Base-by-base conservation (phyloP, 2,113 vertebrate genomes). In the Lipotes vexillifer region DNA sequence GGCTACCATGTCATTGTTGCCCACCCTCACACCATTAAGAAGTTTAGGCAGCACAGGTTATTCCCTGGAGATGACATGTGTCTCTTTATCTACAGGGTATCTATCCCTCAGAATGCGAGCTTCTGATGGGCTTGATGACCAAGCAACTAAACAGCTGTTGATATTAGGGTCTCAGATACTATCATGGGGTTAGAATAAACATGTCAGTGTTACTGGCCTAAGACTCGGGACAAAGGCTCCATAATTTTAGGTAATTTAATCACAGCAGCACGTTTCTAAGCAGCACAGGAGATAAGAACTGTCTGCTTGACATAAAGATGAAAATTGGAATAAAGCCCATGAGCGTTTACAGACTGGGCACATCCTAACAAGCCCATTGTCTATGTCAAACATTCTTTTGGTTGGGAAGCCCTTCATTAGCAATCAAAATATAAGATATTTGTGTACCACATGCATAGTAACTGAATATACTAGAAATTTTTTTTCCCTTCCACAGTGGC, bases 361-460 rank as follows among this genome's bases (percentile, higher is more conserved):
- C 3, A 38, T 69, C 5, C 31, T 41, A 57, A 25, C 9, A 74
- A 71, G 77, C 46, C 33, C 33, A 61, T 5, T 65, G 63, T 66
- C 61, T 44, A 18, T 13, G 55, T 63, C n/a, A 63, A 72, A 61
- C 8, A 7, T 12, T 97, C 97, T 98, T 98, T 98, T 96, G 98
- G 98, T 98, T 98, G 98, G 98, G 98, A 98, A 99, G 99, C 99
- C 99, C 99, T 99, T 99, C 98, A 98, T 99, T 99, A 99, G 98
- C 98, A 99, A 99, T 98, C 99, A 99, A 98, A 99, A 98, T 98
- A 99, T 97, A 98, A 98, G 98, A 97, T 98, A 98, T 97, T 94
- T 98, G 97, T 98, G 97, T 98, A 98, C 98, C 99, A 98, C 96
- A 98, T 63, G 89, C 97, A 98, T 98, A 98, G 98, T 97, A 98